Evolutionary conservation across 2,888 invertebrate genomes (phyloP), one percentile per base, ranked within the genome.

Genomic region (Volucella zonaria): DNA sequence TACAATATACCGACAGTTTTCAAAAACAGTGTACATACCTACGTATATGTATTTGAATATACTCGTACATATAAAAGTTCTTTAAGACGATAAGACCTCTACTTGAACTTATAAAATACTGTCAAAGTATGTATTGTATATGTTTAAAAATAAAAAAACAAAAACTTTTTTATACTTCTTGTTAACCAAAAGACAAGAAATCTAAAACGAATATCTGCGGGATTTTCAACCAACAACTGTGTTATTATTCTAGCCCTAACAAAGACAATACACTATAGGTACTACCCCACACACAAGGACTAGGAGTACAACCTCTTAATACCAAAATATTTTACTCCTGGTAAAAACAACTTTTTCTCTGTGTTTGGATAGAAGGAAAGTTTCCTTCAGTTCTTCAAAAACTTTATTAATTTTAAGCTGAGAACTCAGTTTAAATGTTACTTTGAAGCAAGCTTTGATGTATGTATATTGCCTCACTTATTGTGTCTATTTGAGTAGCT

Each of bases 321-420:
- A 45, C 14, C 10, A 52, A 76, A 76, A 68, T 76, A 76, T 68
- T 76, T 42, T 38, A 59, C 52, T 67, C 51, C 58, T 52, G 43
- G 56, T 12, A 56, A 49, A 67, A 59, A 51, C 67, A 58, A 75
- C 61, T 61, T 68, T 61, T 67, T 59, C 66, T 59, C 54, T 59
- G 40, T 61, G 76, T 67, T 61, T 76, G 38, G 15, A 15, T 52
- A 18, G 23, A 45, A 12, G 59, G 18, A 66, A 66, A 75, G 49
- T 66, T 31, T 75, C 8, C 15, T 59, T 42, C 14, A 59, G 3
- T 40, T 59, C 40, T 75, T 15, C 14, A 42, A 40, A 61, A 76
- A 76, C 76, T 76, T 68, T 61, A 76, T 76, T 76, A 67, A 67
- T 76, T 76, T 68, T 68, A 47, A 52, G 23, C 52, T 75, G 18